Evolutionary conservation across 1,140 invertebrate species (phyloP).

Genomic region (Oryzaephilus surinamensis): DNA sequence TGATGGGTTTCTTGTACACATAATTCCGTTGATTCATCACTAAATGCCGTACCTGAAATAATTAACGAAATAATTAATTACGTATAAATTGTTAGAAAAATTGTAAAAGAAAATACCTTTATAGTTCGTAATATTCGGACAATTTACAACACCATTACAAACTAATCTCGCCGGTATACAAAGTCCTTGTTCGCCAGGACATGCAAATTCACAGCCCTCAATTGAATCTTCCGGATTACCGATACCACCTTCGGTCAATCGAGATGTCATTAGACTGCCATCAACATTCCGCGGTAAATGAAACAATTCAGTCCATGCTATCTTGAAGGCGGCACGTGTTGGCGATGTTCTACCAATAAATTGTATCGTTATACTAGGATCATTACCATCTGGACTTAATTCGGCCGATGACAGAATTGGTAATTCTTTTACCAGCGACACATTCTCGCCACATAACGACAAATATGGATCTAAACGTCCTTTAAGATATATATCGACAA

Average conservation of each 20-base stretch:
- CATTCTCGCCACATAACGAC: constrained; percentile 72
- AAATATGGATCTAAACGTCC: constrained; percentile 57
- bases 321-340: constrained; percentile 69
- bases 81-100: constrained; percentile 37
- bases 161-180: constrained; percentile 72
- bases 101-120: constrained; percentile 21
- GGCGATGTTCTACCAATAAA: constrained; percentile 51
- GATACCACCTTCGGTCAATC: constrained; percentile 48
- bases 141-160: constrained; percentile 80
- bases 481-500: constrained; percentile 70
- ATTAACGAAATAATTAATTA: constrained; percentile 27
- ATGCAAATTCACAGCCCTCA: constrained; percentile 65
- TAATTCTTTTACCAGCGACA: constrained; percentile 62
- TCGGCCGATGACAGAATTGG: constrained; percentile 67
- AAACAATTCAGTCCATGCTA: constrained; percentile 82
- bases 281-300: constrained; percentile 72
- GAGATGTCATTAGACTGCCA: constrained; percentile 63
- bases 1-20: constrained; percentile 40
- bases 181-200: constrained; percentile 66
- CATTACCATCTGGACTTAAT: constrained; percentile 51
- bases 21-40: constrained; percentile 55
- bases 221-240: constrained; percentile 31
- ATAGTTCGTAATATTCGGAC: constrained; percentile 50
- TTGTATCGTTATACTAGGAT: constrained; percentile 38
- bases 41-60: constrained; percentile 38